Evolutionary conservation across 2,888 invertebrate genomes (phyloP), one percentile per base, ranked within the genome.

Genomic region (Chelonus formosanus): DNA sequence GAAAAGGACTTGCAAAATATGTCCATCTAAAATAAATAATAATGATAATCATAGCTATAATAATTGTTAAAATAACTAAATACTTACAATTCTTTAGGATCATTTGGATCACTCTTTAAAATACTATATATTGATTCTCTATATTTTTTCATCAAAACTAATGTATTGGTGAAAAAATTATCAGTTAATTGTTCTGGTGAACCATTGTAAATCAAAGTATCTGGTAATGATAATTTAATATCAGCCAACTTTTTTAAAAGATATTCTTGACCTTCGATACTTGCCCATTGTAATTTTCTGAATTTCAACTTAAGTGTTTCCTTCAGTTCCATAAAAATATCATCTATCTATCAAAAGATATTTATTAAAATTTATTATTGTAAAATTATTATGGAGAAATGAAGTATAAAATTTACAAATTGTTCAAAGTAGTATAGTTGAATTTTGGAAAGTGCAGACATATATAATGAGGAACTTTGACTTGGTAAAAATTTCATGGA

Each of bases 81-180:
- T 53, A 71, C 74, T 63, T 68, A 79, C 79, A 77, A 74, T 67
- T 76, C 73, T 64, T 74, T 68, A 48, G 71, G 59, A 60, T 70
- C 53, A 6, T 61, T 71, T 55, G 73, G 71, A 63, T 73, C 57
- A 52, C 67, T 69, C 34, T 47, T 52, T 47, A 74, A 65, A 61
- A 70, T 67, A 20, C 55, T 54, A 62, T 79, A 79, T 36, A 77
- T 76, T 61, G 67, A 56, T 47, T 36, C 57, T 71, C 79, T 73
- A 58, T 75, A 76, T 60, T 71, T 74, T 68, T 65, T 71, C 70
- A 74, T 61, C 55, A 78, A 67, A 54, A 10, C 67, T 54, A 79
- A 58, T 3, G 78, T 74, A 43, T 78, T 77, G 31, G 72, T 54
- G 1, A 79, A 72, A 34, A 75, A 79, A 67, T 79, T 74, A 53